Evolutionary conservation across 2,888 invertebrate species (phyloP).

Genomic region (Lepidochitona cinerea): DNA sequence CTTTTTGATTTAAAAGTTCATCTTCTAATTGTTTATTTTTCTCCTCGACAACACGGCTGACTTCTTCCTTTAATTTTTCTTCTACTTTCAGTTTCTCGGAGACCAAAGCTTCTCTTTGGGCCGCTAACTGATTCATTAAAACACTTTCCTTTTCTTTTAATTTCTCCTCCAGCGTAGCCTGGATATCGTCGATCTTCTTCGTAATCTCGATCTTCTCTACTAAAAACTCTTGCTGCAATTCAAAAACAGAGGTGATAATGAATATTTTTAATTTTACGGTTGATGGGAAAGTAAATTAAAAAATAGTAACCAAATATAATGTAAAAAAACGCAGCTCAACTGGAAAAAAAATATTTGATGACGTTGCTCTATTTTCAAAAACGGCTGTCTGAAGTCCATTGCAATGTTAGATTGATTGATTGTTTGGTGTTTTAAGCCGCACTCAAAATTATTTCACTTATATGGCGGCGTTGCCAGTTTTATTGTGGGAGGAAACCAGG

Average conservation of each 20-base stretch:
- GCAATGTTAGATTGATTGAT: too few species aligned
- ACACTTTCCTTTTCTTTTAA: slow-evolving; percentile 36
- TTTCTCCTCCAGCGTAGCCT: slow-evolving; percentile 31
- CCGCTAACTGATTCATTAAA: background rate
- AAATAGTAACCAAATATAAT: background rate
- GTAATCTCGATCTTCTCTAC: slow-evolving; percentile 72
- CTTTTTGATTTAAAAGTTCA: slow-evolving; percentile 15
- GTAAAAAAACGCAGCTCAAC: background rate
- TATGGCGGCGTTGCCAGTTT: too few species aligned
- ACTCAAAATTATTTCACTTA: too few species aligned
- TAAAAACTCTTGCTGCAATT: slow-evolving; percentile 44
- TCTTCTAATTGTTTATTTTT: slow-evolving; percentile 58
- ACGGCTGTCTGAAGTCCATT: too few species aligned
- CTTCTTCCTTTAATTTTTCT: slow-evolving; percentile 71
- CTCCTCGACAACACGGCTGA: slow-evolving; percentile 75
- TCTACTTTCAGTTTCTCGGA: slow-evolving; percentile 59
- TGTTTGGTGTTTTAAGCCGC: too few species aligned
- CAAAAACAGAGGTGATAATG: background rate
- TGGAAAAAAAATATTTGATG: background rate
- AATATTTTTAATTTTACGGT: background rate
- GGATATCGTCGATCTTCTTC: slow-evolving; percentile 32
- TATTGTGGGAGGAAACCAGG: too few species aligned
- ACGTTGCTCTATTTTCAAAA: background rate
- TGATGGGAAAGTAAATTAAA: background rate
- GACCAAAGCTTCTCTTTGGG: slow-evolving; percentile 38